A percentile compares a stretch with the other conserved stretches of the same genome.
phyloP scores from a whole-genome alignment of 2,113 vertebrate genomes.

The Chloropsis hardwickii region DNA sequence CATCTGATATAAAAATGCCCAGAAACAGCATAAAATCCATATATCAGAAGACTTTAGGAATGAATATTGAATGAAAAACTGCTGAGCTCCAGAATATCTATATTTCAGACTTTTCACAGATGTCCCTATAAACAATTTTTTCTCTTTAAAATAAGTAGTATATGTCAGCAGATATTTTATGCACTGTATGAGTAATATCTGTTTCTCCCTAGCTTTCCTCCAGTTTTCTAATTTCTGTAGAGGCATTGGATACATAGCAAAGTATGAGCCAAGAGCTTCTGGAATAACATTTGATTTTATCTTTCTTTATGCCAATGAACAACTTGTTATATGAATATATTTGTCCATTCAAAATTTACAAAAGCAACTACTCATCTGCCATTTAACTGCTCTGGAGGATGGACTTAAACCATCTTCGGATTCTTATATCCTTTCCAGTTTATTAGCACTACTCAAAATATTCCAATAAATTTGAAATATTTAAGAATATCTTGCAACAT shows the following conservation, averaged over 20 bases:
- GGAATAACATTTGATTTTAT: background rate
- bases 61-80: slow-evolving; percentile 56
- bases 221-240: background rate
- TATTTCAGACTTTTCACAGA: background rate
- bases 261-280: background rate
- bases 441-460: background rate
- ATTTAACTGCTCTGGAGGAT: background rate
- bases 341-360: background rate
- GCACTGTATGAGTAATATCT: background rate
- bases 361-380: background rate
- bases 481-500: background rate
- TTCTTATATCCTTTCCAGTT: background rate
- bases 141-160: background rate
- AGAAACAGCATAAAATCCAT: slow-evolving; percentile 26
- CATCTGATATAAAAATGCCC: slow-evolving; percentile 12
- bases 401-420: background rate
- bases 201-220: background rate
- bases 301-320: background rate
- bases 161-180: slow-evolving; percentile 19
- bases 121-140: slow-evolving; percentile 10
- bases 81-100: slow-evolving; percentile 26
- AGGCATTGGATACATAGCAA: background rate
- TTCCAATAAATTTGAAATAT: background rate
- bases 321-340: background rate
- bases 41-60: slow-evolving; percentile 21